Conservation (phyloP, 2,113 vertebrate species). For the Pterocles gutturalis region DNA sequence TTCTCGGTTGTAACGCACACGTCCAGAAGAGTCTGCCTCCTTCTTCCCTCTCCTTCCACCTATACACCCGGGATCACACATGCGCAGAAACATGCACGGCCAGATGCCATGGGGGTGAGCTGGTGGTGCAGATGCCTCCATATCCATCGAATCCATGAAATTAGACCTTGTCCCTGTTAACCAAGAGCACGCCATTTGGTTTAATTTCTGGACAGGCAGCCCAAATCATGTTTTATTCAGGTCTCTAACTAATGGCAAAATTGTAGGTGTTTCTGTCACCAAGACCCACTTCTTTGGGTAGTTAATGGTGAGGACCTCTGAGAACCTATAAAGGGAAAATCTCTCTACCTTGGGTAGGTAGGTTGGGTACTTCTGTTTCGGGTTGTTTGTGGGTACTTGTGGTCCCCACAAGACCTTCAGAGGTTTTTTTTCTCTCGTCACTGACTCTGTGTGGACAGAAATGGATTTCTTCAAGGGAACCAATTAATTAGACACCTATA, state of each 20-base stretch:
- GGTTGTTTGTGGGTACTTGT: neutral
- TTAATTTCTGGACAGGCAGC: neutral
- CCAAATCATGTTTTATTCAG: neutral
- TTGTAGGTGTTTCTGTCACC: neutral
- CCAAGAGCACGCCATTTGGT: neutral
- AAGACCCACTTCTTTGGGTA: neutral
- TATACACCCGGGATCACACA: accelerated
- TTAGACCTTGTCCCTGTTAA: neutral
- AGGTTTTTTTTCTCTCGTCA: neutral
- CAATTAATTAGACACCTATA: neutral
- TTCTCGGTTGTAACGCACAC: neutral
- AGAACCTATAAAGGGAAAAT: neutral
- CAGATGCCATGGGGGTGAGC: neutral
- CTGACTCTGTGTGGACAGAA: neutral
- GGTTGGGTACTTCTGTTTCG: neutral
- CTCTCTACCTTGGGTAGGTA: neutral
- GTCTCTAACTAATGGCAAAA: neutral
- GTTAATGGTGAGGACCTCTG: neutral
- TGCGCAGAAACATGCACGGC: neutral
- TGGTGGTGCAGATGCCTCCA: neutral
- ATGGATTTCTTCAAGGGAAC: neutral
- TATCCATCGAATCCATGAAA: neutral
- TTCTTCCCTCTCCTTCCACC: neutral
- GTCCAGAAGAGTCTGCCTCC: neutral
- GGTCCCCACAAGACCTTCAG: neutral